Conservation (phyloP, 2,888 invertebrate genomes). For the Protonemura montana region DNA sequence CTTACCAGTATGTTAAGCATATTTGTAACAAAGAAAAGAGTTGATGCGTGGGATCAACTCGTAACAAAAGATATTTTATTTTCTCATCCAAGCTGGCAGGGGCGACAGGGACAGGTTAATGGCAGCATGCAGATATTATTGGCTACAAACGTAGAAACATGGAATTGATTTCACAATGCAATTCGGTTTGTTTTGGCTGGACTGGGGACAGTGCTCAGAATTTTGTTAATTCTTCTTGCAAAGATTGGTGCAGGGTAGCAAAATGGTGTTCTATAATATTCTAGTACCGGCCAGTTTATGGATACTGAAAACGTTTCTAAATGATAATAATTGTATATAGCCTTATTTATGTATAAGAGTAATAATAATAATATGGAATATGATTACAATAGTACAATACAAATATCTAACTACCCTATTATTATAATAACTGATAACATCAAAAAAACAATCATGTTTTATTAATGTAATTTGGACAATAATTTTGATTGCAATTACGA, state of each 20-base stretch:
- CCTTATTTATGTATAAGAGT: neutral
- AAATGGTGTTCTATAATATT: neutral
- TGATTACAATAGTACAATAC: neutral
- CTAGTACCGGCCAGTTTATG: neutral
- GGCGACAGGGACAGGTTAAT: too few species aligned
- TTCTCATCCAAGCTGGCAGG: neutral
- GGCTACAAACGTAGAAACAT: too few species aligned
- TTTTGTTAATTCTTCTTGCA: too few species aligned
- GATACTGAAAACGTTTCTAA: neutral
- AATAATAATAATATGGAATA: slow-evolving; percentile 7
- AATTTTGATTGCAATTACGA: neutral
- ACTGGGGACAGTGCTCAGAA: too few species aligned
- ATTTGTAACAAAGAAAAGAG: neutral
- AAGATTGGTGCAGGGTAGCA: neutral
- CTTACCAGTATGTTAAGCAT: neutral
- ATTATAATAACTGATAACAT: neutral
- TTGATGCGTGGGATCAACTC: neutral
- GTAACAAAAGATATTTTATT: neutral
- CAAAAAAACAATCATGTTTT: neutral
- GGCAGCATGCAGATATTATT: too few species aligned
- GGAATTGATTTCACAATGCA: too few species aligned
- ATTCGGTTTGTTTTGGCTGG: too few species aligned
- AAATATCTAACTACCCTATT: neutral
- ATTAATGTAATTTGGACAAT: neutral
- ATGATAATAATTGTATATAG: neutral